phyloP scores from a whole-genome alignment of 1,140 invertebrate species.

The Rhagoletis zephyria region DNA sequence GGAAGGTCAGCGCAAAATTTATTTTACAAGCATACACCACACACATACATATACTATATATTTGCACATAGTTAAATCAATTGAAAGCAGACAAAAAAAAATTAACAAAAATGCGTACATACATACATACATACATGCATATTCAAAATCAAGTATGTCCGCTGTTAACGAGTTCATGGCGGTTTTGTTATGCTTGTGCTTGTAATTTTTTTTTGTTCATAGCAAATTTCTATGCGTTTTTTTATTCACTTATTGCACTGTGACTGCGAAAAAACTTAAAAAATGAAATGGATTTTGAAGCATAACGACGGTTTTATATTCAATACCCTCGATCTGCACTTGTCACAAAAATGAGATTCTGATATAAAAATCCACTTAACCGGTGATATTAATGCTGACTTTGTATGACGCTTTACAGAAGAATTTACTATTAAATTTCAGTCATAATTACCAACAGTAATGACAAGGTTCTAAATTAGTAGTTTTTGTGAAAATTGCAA shows the following conservation, averaged over 20 bases:
- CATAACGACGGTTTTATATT: too few relatives aligned
- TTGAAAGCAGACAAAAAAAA: neutral
- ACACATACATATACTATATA: neutral
- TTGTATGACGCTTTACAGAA: too few relatives aligned
- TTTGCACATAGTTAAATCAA: conserved; percentile 41
- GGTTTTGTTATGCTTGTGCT: conserved; percentile 24
- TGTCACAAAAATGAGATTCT: too few relatives aligned
- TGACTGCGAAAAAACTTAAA: neutral
- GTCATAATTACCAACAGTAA: too few relatives aligned
- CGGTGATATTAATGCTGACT: too few relatives aligned
- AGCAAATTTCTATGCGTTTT: conserved; percentile 9
- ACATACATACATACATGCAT: neutral
- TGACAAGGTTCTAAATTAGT: too few relatives aligned
- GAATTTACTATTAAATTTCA: too few relatives aligned
- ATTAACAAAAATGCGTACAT: neutral
- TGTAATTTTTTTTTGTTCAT: neutral
- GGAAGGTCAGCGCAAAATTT: conserved; percentile 41
- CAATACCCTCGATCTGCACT: too few relatives aligned
- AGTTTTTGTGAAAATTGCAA: too few relatives aligned
- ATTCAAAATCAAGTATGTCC: conserved; percentile 13
- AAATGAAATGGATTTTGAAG: neutral
- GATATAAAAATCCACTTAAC: too few relatives aligned
- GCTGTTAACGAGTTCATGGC: conserved; percentile 41
- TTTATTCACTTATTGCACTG: neutral
- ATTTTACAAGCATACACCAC: neutral